phyloP scores from a whole-genome alignment of 2,888 invertebrate species.

The Drosophila demipolita region DNA sequence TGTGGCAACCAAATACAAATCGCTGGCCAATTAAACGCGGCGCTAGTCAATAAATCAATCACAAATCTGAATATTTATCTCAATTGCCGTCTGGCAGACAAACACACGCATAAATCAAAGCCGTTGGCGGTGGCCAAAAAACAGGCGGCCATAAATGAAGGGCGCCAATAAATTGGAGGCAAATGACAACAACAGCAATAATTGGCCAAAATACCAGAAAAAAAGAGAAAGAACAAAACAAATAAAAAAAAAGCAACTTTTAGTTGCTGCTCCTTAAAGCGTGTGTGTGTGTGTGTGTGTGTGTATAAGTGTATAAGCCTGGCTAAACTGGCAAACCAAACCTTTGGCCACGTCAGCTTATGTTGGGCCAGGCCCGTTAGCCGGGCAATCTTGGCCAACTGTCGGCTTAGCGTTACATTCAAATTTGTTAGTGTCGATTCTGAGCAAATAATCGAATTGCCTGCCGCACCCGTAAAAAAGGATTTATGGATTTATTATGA shows the following conservation, averaged over 20 bases:
- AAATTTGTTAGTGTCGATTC: conserved; percentile 72
- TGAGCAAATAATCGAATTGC: conserved; percentile 72
- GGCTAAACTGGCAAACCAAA: conserved; percentile 20
- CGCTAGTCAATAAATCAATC: conserved; percentile 71
- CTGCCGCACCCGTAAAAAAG: conserved; percentile 68
- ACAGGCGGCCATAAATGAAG: background rate
- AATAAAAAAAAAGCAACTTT: conserved; percentile 15
- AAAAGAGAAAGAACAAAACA: background rate
- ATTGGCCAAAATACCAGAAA: conserved; percentile 12
- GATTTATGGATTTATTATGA: conserved; percentile 78
- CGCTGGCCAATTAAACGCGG: conserved; percentile 58
- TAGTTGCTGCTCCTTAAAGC: conserved; percentile 19
- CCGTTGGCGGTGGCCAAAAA: background rate
- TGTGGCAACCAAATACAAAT: conserved; percentile 15
- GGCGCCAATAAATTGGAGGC: conserved; percentile 53
- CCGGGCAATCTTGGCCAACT: conserved; percentile 45
- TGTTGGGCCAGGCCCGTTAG: conserved; percentile 40
- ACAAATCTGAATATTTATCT: conserved; percentile 66
- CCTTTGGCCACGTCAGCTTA: conserved; percentile 52
- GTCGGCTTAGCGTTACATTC: conserved; percentile 66
- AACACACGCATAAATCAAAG: conserved; percentile 44
- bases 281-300: conserved; percentile 1
- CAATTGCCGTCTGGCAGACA: conserved; percentile 48
- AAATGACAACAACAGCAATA: conserved; percentile 28
- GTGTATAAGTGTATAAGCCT: conserved; percentile 5